Conservation (phyloP, 2,797 vertebrate genomes). For the Pelobates cultripes region DNA sequence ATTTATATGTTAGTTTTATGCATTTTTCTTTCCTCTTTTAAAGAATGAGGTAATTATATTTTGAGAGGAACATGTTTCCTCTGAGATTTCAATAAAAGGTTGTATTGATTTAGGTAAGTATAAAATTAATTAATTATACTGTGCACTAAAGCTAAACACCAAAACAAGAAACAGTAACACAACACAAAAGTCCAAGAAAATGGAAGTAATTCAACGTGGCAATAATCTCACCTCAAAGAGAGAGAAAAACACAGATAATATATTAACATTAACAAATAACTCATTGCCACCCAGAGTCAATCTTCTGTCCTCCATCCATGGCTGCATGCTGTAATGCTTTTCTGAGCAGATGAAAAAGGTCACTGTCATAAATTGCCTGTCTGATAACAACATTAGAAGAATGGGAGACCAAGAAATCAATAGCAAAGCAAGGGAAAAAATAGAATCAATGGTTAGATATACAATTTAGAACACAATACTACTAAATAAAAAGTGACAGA, state of each 20-base stretch:
- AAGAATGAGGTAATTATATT: slow-evolving; percentile 19
- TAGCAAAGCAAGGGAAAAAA: slow-evolving; percentile 13
- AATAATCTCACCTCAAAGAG: slow-evolving; percentile 35
- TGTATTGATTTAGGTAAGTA: not conserved
- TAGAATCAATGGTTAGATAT: slow-evolving; percentile 15
- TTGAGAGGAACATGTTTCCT: not conserved
- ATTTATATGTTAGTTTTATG: slow-evolving; percentile 21
- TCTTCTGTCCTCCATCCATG: slow-evolving; percentile 20
- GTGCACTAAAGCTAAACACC: not conserved
- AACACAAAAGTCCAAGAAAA: slow-evolving; percentile 13
- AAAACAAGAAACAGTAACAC: not conserved
- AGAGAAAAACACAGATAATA: slow-evolving; percentile 21
- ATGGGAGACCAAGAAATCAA: slow-evolving; percentile 39
- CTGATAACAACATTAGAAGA: slow-evolving; percentile 47
- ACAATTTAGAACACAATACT: slow-evolving; percentile 8
- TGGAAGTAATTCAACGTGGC: slow-evolving; percentile 13
- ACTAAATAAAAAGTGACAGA: slow-evolving; percentile 28
- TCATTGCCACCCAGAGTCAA: slow-evolving; percentile 33
- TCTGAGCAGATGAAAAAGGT: slow-evolving; percentile 37
- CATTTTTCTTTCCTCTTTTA: not conserved
- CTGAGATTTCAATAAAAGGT: not conserved
- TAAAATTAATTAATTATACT: not conserved
- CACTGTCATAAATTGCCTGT: slow-evolving; percentile 43
- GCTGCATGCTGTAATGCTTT: slow-evolving; percentile 28
- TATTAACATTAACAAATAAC: slow-evolving; percentile 37